phyloP scores from a whole-genome alignment of 1,140 invertebrate species.

The Danaus plexippus region DNA sequence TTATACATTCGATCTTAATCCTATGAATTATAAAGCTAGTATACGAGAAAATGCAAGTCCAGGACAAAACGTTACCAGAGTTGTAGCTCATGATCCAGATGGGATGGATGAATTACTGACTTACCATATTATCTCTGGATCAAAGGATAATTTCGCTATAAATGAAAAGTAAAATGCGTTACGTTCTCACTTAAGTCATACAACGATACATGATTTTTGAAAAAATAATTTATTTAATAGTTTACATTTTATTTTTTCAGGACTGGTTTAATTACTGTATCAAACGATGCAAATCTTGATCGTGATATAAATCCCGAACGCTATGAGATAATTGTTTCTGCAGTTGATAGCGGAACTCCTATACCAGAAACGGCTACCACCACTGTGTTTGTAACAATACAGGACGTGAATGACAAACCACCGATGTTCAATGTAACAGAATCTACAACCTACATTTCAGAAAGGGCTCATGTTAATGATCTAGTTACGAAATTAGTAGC shows the following conservation, averaged over 20 bases:
- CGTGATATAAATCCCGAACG: constrained; percentile 76
- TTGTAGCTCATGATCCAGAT: constrained; percentile 83
- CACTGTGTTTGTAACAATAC: constrained; percentile 79
- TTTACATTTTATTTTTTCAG: constrained; percentile 49
- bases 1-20: constrained; percentile 69
- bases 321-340: constrained; percentile 81
- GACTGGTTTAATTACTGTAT: constrained; percentile 81
- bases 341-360: constrained; percentile 80
- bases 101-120: constrained; percentile 79
- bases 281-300: constrained; percentile 81
- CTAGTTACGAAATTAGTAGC: constrained; percentile 77
- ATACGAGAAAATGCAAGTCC: constrained; percentile 80
- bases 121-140: constrained; percentile 82
- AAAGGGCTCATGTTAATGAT: constrained; percentile 77
- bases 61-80: constrained; percentile 79
- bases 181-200: too few species aligned
- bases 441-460: constrained; percentile 77
- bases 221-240: constrained; percentile 12
- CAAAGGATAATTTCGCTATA: constrained; percentile 86
- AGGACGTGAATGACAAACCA: constrained; percentile 88
- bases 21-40: constrained; percentile 77
- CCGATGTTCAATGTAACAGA: constrained; percentile 80
- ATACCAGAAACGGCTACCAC: constrained; percentile 84
- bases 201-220: background rate
- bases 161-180: constrained; percentile 73